Evolutionary conservation across 2,797 vertebrate species (phyloP).

Genomic region (Sarcoramphus papa): DNA sequence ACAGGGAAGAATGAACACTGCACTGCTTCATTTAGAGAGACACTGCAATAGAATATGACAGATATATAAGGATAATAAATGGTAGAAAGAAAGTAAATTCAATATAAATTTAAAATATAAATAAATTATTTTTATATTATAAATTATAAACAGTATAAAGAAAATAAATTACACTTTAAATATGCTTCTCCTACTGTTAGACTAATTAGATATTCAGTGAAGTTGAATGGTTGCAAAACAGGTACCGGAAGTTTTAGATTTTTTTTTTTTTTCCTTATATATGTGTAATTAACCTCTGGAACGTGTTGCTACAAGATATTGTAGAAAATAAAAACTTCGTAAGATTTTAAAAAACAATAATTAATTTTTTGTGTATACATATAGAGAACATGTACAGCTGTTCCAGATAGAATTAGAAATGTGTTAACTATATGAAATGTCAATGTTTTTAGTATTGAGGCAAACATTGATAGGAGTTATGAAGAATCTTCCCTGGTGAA

Average conservation of each 20-base stretch:
- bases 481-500: background rate
- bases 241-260: background rate
- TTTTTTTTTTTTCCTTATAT: background rate
- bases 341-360: background rate
- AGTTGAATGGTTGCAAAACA: background rate
- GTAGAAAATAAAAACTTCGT: background rate
- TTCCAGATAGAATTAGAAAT: background rate
- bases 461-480: background rate
- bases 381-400: background rate
- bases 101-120: too few relatives aligned
- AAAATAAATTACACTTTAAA: background rate
- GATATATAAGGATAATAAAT: background rate
- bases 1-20: background rate
- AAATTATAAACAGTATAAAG: background rate
- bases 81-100: background rate
- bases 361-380: background rate
- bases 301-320: background rate
- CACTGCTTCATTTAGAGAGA: background rate
- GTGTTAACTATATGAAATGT: background rate
- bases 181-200: background rate
- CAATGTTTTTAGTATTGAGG: background rate
- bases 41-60: background rate
- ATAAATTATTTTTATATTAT: too few relatives aligned
- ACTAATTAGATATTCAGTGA: background rate
- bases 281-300: background rate